Base-by-base conservation (phyloP, 2,888 invertebrate genomes). In the Apamea monoglypha region DNA sequence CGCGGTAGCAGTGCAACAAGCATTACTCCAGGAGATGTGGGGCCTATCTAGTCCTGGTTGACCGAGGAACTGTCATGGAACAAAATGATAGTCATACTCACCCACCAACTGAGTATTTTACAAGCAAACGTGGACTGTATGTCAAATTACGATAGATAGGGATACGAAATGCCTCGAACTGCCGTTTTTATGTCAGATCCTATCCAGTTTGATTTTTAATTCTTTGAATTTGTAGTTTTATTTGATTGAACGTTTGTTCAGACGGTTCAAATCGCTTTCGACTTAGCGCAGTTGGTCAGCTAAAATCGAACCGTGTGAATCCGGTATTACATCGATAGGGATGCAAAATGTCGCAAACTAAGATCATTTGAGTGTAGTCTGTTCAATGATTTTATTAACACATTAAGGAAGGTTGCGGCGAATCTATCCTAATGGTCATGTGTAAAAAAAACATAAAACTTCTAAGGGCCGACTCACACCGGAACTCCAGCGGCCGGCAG, bases 11-110 rank as follows among this genome's bases (percentile, higher is more conserved):
- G 32, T 82, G 81, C 29, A 72, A 64, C 69, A 69, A 81, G 8
- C 72, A 81, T 50, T 53, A 32, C n/a, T 76, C 77, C 10, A 72
- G 14, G 29, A 64, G 16, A 29, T 82, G 81, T 32, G 32, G 32
- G 25, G 82, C 81, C 18, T 66, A 16, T 56, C 21, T 82, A 7
- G 50, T 78, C 7, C 40, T 82, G 50, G 81, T 78, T 70, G 50
- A 59, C 12, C 18, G 25, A 16, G 78, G 77, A 50, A 64, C 16
- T 14, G 40, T 82, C 32, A 32, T 69, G 14, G 50, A 69, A 40
- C 12, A n/a, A n/a, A 56, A 70, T 12, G 72, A 69, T n/a, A 16
- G 25, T 18, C 90, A 91, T 47, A 85, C 84, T 2, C 90, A 91
- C 40, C 75, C 63, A 21, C 90, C 90, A 10, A 64, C 76, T 32